phyloP scores from a whole-genome alignment of 2,113 vertebrate genomes.

The Bothrops jararaca region DNA sequence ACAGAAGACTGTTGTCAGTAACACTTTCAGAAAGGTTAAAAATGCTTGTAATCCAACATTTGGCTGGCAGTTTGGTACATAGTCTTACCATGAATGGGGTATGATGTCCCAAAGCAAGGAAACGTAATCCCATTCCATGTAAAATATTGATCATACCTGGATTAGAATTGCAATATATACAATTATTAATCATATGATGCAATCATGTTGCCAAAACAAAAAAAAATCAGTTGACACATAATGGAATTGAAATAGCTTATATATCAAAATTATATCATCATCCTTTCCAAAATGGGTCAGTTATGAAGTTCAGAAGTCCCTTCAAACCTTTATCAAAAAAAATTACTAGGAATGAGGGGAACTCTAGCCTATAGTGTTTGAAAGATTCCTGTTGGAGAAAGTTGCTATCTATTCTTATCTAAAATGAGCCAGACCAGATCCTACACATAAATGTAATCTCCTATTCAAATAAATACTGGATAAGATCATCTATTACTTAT shows the following conservation, averaged over 20 bases:
- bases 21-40: neutral
- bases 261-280: neutral
- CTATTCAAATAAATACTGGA: neutral
- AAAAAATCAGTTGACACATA: neutral
- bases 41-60: neutral
- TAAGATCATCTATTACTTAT: neutral
- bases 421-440: neutral
- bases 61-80: neutral
- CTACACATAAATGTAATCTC: neutral
- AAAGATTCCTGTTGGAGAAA: neutral
- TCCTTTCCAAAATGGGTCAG: neutral
- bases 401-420: neutral
- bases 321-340: neutral
- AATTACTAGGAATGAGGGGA: neutral
- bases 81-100: conserved; percentile 93
- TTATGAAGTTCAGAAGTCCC: neutral
- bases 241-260: neutral
- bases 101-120: conserved; percentile 92
- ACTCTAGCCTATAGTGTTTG: neutral
- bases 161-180: conserved; percentile 36
- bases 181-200: neutral
- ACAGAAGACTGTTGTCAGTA: neutral
- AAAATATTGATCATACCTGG: conserved; percentile 98
- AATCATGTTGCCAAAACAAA: neutral
- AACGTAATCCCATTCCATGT: conserved; percentile 91